Conservation (phyloP, 2,888 invertebrate genomes). For the Cryptus armator region DNA sequence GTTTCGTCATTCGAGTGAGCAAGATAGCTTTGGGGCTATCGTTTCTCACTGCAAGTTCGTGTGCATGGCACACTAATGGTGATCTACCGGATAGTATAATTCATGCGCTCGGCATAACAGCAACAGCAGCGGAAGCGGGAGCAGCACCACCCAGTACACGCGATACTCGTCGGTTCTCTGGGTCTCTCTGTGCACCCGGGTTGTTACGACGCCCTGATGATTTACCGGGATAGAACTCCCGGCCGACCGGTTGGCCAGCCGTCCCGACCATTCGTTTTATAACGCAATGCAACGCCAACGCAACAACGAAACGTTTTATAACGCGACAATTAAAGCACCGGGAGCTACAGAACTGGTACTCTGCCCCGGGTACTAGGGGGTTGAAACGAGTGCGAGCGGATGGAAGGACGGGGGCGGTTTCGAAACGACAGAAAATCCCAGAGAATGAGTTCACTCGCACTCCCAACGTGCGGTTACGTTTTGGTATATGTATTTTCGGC, state of each 20-base stretch:
- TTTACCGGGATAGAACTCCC: constrained; percentile 60
- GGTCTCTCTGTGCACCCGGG: constrained; percentile 53
- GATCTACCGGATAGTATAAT: constrained; percentile 78
- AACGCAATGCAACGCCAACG: constrained; percentile 64
- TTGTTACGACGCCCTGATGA: constrained; percentile 68
- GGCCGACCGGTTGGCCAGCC: constrained; percentile 48
- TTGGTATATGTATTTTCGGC: background rate
- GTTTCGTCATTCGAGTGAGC: constrained; percentile 42
- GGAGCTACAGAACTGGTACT: constrained; percentile 21
- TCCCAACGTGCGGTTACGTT: background rate
- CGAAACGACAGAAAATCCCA: background rate
- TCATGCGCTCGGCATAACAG: constrained; percentile 72
- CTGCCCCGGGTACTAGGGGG: background rate
- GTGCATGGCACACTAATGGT: constrained; percentile 73
- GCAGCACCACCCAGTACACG: constrained; percentile 67
- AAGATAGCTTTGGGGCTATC: constrained; percentile 34
- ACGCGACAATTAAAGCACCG: constrained; percentile 69
- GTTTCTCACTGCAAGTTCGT: constrained; percentile 39
- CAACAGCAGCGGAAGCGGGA: background rate
- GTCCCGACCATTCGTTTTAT: constrained; percentile 76
- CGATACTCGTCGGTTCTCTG: constrained; percentile 65
- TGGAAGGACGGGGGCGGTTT: background rate
- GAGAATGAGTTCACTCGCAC: background rate
- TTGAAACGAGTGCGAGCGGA: constrained; percentile 27
- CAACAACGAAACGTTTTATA: constrained; percentile 70